These are phyloP conservation scores for Sander vitreus DNA, from an alignment of 2,113 vertebrate species.

Conservation along the genomic window DNA sequence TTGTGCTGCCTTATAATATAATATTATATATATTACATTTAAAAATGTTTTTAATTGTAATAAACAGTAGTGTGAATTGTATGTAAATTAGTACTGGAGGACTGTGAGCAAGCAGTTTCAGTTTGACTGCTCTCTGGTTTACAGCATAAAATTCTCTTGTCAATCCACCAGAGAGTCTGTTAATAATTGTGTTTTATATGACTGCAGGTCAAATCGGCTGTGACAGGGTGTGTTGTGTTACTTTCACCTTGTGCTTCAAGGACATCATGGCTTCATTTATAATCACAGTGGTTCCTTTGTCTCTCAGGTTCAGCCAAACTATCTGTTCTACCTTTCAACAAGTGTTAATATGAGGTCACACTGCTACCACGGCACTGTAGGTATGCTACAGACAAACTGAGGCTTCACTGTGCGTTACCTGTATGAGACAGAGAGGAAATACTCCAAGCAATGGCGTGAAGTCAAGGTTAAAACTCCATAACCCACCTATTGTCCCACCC, in stretches of 20 bases:
- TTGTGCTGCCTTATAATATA: background rate
- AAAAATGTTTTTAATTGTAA: background rate
- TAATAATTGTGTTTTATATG: conserved; percentile 67
- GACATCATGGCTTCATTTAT: conserved; percentile 32
- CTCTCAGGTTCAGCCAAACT: background rate
- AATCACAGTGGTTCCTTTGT: conserved; percentile 49
- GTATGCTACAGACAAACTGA: background rate
- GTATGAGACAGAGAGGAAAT: background rate
- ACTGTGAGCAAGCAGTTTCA: background rate
- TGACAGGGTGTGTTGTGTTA: conserved; percentile 16
- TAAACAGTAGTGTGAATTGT: background rate
- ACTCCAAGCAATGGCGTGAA: background rate
- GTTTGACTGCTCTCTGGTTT: background rate
- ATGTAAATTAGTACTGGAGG: background rate
- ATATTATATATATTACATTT: too few species aligned
- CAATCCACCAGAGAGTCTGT: conserved; percentile 30
- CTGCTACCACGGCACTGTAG: background rate
- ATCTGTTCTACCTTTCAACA: conserved; percentile 43
- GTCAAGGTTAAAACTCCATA: conserved; percentile 13
- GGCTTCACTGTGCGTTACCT: background rate
- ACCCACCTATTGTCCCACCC: background rate
- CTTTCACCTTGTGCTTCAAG: conserved; percentile 63
- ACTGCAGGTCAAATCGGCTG: conserved; percentile 5
- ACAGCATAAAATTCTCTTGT: conserved; percentile 20
- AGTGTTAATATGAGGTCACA: conserved; percentile 32